phyloP scores from a whole-genome alignment of 2,888 invertebrate species.

The Anoncus sp. region DNA sequence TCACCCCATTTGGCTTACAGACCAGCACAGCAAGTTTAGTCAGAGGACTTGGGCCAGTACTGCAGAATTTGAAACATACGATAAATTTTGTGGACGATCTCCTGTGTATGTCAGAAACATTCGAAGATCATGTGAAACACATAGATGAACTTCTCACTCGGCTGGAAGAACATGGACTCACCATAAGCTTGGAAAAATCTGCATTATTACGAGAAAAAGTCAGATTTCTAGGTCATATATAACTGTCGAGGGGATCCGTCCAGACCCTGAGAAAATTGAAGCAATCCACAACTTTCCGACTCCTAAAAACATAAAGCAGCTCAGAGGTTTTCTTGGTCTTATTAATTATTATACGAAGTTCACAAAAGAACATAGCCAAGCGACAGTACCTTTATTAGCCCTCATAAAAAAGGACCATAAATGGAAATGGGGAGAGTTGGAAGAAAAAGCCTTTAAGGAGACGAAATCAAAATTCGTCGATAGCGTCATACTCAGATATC shows the following conservation, averaged over 20 bases:
- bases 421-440: not conserved
- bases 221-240: not conserved
- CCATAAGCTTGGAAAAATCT: not conserved
- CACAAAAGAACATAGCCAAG: not conserved
- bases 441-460: not conserved
- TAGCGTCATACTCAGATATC: not conserved
- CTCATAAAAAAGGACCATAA: not conserved
- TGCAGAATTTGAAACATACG: not conserved
- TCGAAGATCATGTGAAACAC: not conserved
- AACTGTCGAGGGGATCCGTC: not conserved
- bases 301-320: not conserved
- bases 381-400: not conserved
- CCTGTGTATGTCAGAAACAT: not conserved
- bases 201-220: not conserved
- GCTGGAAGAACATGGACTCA: not conserved
- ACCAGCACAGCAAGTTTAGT: not conserved
- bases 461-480: not conserved
- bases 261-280: not conserved
- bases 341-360: not conserved
- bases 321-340: not conserved
- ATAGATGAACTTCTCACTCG: not conserved
- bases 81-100: slow-evolving; percentile 2
- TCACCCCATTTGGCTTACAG: not conserved
- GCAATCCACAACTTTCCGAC: not conserved
- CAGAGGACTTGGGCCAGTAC: not conserved